A percentile compares a stretch with the other conserved stretches of the same genome.
These are phyloP conservation scores for Ameiurus melas DNA, from an alignment of 2,113 vertebrate genomes.

Conservation along the genomic window DNA sequence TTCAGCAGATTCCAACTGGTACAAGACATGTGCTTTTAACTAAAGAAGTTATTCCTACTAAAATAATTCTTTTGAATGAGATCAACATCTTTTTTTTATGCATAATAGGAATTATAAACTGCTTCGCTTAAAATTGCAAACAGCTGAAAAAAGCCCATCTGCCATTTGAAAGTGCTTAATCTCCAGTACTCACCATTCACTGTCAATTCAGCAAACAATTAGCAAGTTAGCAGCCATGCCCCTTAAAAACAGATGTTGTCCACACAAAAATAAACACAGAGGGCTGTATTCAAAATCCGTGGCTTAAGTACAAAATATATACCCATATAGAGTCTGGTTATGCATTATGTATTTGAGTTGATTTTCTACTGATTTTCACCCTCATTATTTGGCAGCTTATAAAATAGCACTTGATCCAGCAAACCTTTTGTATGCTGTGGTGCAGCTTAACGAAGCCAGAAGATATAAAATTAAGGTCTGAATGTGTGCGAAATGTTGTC, in stretches of 20 bases:
- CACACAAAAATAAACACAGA: neutral
- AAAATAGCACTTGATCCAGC: neutral
- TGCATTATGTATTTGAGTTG: neutral
- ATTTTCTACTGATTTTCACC: neutral
- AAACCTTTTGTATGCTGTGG: neutral
- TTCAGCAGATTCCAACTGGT: neutral
- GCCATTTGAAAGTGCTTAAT: slow-evolving; percentile 21
- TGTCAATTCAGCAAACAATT: slow-evolving; percentile 30
- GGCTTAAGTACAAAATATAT: neutral
- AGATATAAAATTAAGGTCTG: neutral
- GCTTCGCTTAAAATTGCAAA: neutral
- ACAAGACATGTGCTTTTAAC: neutral
- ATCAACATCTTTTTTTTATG: neutral
- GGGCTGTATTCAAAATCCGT: neutral
- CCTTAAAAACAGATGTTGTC: slow-evolving; percentile 18
- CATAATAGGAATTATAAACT: neutral
- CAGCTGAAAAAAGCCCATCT: neutral
- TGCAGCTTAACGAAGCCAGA: neutral
- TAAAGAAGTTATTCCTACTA: neutral
- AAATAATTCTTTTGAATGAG: neutral
- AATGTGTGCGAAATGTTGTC: neutral
- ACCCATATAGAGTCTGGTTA: neutral
- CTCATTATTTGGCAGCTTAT: neutral
- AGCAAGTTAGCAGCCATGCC: slow-evolving; percentile 6
- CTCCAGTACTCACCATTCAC: neutral